phyloP scores from a whole-genome alignment of 2,113 vertebrate species.

The Rhinoderma darwinii region DNA sequence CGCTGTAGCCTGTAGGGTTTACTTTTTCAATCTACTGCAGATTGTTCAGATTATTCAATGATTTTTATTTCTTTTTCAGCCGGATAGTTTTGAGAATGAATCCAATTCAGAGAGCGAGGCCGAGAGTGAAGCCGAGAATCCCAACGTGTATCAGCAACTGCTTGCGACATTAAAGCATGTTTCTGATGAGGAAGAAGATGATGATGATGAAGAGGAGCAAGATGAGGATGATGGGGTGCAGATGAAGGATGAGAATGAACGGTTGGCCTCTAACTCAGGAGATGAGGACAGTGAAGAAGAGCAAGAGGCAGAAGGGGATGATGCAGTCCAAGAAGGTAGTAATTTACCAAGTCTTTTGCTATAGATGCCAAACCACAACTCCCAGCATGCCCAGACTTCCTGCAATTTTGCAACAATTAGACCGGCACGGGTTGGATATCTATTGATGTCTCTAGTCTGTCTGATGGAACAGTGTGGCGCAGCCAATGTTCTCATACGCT shows the following conservation, averaged over 20 bases:
- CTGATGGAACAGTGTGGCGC: too few relatives aligned
- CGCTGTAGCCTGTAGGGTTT: too few relatives aligned
- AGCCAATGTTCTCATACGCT: too few relatives aligned
- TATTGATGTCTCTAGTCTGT: too few relatives aligned
- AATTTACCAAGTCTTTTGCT: too few relatives aligned
- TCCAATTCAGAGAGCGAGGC: conserved; percentile 74
- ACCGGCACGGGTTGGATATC: too few relatives aligned
- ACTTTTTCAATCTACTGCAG: too few relatives aligned
- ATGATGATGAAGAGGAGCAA: conserved; percentile 70
- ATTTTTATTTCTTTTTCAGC: conserved; percentile 67
- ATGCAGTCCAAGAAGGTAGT: not conserved
- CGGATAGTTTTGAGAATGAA: conserved; percentile 74
- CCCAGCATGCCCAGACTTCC: too few relatives aligned
- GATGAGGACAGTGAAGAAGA: conserved; percentile 40
- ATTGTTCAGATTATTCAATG: too few relatives aligned
- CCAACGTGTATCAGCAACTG: conserved; percentile 87
- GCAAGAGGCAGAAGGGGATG: not conserved
- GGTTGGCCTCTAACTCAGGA: conserved; percentile 66
- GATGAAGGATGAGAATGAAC: conserved; percentile 58
- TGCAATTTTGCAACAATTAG: too few relatives aligned
- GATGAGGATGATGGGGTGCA: conserved; percentile 68
- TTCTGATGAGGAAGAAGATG: conserved; percentile 72
- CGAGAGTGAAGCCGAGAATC: conserved; percentile 78
- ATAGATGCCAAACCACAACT: too few relatives aligned
- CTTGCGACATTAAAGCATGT: conserved; percentile 82